Conservation (phyloP, 2,888 invertebrate species). For the Perizoma flavofasciatum region DNA sequence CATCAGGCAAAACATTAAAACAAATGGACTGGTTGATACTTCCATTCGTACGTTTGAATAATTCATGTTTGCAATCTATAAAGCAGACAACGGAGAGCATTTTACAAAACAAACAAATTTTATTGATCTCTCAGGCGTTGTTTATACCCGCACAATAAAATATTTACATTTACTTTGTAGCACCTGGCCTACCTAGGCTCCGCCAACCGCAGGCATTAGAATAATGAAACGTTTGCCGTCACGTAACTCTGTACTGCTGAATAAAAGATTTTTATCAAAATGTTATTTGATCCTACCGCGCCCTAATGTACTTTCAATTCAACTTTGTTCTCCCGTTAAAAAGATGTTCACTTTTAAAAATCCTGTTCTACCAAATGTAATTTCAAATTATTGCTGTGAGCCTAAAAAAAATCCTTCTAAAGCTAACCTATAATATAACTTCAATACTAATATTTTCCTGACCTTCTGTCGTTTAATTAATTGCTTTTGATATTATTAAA, state of each 20-base stretch:
- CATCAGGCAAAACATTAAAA: constrained; percentile 75
- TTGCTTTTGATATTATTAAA: too few relatives aligned
- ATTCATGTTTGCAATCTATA: constrained; percentile 82
- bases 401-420: too few relatives aligned
- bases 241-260: constrained; percentile 61
- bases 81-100: constrained; percentile 77
- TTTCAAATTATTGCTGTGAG: too few relatives aligned
- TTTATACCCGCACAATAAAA: constrained; percentile 80
- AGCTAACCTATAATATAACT: too few relatives aligned
- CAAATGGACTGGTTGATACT: constrained; percentile 70
- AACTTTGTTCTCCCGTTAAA: neutral
- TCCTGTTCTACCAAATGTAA: too few relatives aligned
- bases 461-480: too few relatives aligned
- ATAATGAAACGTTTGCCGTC: constrained; percentile 74
- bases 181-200: constrained; percentile 71
- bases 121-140: constrained; percentile 82
- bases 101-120: constrained; percentile 83
- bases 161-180: constrained; percentile 81
- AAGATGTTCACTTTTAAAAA: too few relatives aligned
- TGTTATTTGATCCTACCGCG: constrained; percentile 7
- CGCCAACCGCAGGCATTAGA: constrained; percentile 71
- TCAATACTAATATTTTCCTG: too few relatives aligned
- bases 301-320: constrained; percentile 30
- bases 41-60: constrained; percentile 75
- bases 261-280: constrained; percentile 60